Evolutionary conservation across 2,113 vertebrate species (phyloP).

Genomic region (Leucopsar rothschildi): DNA sequence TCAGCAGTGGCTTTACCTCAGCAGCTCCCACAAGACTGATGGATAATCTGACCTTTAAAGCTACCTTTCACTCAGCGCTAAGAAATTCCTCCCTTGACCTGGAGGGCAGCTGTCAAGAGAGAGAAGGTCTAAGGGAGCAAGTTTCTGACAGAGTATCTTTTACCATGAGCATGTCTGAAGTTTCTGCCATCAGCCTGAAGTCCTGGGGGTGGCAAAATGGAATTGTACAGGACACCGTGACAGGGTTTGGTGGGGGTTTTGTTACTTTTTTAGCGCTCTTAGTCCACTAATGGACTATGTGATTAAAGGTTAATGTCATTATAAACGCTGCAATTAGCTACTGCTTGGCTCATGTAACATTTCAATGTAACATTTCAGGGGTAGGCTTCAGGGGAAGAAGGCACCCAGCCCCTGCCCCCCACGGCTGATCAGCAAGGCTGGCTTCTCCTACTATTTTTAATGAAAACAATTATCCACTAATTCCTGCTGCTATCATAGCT

Average conservation of each 20-base stretch:
- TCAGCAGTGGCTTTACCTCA: neutral
- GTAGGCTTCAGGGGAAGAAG: neutral
- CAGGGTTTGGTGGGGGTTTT: neutral
- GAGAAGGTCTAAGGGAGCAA: neutral
- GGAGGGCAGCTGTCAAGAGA: neutral
- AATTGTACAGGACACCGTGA: neutral
- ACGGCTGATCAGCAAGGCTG: neutral
- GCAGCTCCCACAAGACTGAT: neutral
- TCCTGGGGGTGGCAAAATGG: neutral
- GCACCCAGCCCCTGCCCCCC: neutral
- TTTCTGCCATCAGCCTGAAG: neutral
- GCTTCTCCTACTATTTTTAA: neutral
- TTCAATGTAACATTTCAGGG: neutral
- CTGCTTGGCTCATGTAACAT: neutral
- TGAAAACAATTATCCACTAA: neutral
- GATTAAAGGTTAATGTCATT: constrained; percentile 27
- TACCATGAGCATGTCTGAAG: neutral
- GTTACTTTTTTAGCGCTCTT: neutral
- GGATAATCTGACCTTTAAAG: neutral
- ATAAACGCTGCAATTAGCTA: neutral
- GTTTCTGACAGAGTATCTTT: neutral
- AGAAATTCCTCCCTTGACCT: neutral
- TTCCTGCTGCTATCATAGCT: neutral
- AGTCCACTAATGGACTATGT: neutral
- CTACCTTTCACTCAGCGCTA: neutral